Percentiles rank a stretch among this genome's conserved stretches.
Conservation (phyloP, 2,113 vertebrate species). For the Heterochromis multidens region DNA sequence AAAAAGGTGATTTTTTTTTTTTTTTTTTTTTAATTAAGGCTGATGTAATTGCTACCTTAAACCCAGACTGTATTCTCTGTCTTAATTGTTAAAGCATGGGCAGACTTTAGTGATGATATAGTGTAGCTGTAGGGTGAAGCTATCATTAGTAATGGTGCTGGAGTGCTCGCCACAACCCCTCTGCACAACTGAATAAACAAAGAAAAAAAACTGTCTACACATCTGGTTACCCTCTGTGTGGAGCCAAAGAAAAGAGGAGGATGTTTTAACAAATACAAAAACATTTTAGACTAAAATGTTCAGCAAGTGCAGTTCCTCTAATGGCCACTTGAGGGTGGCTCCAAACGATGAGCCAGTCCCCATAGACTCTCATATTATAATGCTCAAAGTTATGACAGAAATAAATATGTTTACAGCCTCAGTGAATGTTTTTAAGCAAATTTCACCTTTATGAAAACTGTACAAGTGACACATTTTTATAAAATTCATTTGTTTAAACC, state of each 20-base stretch:
- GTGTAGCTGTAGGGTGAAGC: not conserved
- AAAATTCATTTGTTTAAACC: too few species aligned
- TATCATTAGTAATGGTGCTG: not conserved
- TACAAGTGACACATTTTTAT: too few species aligned
- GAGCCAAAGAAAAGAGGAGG: not conserved
- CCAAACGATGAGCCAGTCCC: too few species aligned
- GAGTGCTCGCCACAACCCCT: not conserved
- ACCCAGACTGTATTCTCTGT: not conserved
- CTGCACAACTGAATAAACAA: not conserved
- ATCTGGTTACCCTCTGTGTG: not conserved
- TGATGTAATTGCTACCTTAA: not conserved
- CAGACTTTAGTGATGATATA: not conserved
- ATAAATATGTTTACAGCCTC: too few species aligned
- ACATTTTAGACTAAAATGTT: too few species aligned
- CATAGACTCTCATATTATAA: too few species aligned
- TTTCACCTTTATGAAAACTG: too few species aligned
- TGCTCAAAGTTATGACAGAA: too few species aligned
- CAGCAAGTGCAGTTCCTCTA: not conserved
- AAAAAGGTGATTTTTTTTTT: conserved; percentile 1
- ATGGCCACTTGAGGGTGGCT: not conserved
- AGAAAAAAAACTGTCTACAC: not conserved
- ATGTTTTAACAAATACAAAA: not conserved
- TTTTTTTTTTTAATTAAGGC: not conserved
- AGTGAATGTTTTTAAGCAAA: too few species aligned
- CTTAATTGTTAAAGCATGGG: not conserved